Evolutionary conservation across 2,797 vertebrate genomes (phyloP).

Genomic region (Lutjanus argentimaculatus): DNA sequence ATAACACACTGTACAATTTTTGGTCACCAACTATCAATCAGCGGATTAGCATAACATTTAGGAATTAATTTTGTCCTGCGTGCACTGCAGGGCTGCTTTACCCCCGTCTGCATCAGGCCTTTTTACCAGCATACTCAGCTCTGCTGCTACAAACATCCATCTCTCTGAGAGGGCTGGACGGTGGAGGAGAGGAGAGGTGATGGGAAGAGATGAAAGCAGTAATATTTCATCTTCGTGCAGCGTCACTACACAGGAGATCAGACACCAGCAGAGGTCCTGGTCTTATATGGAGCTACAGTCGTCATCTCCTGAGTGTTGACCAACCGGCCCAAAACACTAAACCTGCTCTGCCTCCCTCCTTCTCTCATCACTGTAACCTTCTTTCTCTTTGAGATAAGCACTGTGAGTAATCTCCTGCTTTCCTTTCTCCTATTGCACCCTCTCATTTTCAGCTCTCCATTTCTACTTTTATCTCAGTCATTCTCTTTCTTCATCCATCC

Average conservation of each 20-base stretch:
- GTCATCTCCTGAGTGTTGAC: slow-evolving; percentile 25
- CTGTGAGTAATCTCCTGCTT: slow-evolving; percentile 62
- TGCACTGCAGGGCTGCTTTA: not conserved
- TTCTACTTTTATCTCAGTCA: slow-evolving; percentile 48
- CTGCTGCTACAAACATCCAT: slow-evolving; percentile 1
- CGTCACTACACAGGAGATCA: slow-evolving; percentile 29
- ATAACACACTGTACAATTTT: not conserved
- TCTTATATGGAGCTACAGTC: slow-evolving; percentile 61
- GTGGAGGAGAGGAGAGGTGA: slow-evolving; percentile 29
- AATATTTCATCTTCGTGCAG: slow-evolving; percentile 49
- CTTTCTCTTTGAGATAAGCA: slow-evolving; percentile 70
- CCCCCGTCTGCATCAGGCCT: not conserved
- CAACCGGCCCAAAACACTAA: slow-evolving; percentile 37
- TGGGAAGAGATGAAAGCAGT: slow-evolving; percentile 37
- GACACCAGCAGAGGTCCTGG: slow-evolving; percentile 43
- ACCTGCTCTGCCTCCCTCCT: slow-evolving; percentile 2
- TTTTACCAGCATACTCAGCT: not conserved
- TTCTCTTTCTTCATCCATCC: slow-evolving; percentile 44
- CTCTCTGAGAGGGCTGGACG: not conserved
- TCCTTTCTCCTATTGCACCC: slow-evolving; percentile 46
- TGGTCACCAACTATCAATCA: not conserved
- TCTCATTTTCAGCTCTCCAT: slow-evolving; percentile 56
- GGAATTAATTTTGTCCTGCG: not conserved
- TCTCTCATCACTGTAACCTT: slow-evolving; percentile 36
- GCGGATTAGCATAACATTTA: not conserved